phyloP scores from a whole-genome alignment of 2,888 invertebrate genomes.

The Sinotaia quadrata region DNA sequence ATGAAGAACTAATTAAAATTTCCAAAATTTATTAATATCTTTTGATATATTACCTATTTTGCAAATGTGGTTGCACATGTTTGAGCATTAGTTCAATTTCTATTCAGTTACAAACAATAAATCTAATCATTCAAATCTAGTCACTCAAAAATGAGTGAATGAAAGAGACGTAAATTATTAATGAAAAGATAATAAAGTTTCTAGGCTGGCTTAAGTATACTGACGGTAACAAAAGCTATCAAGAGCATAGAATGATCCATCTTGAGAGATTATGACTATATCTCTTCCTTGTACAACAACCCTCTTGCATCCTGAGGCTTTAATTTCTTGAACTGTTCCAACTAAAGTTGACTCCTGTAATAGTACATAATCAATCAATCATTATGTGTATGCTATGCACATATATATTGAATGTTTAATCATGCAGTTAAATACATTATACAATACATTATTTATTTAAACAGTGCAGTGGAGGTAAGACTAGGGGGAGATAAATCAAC shows the following conservation, averaged over 20 bases:
- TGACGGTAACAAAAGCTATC: slow-evolving; percentile 59
- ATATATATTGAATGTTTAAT: too few relatives aligned
- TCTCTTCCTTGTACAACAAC: slow-evolving; percentile 43
- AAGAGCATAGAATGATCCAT: slow-evolving; percentile 45
- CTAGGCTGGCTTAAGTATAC: slow-evolving; percentile 23
- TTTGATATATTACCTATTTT: too few relatives aligned
- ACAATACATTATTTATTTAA: too few relatives aligned
- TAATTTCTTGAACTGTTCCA: slow-evolving; percentile 22
- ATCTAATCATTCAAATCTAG: too few relatives aligned
- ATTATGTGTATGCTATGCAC: not conserved
- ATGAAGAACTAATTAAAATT: too few relatives aligned
- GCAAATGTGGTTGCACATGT: too few relatives aligned
- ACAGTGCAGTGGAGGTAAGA: too few relatives aligned
- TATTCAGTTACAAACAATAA: too few relatives aligned
- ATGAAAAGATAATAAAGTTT: not conserved
- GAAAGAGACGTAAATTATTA: not conserved
- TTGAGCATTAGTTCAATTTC: too few relatives aligned
- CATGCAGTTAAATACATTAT: too few relatives aligned
- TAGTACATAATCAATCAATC: not conserved
- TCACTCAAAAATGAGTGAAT: not conserved
- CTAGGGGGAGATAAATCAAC: too few relatives aligned
- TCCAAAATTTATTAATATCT: too few relatives aligned
- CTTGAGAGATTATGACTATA: slow-evolving; percentile 43
- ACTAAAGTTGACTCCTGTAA: not conserved
- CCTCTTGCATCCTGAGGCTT: slow-evolving; percentile 40